A percentile compares a stretch with the other conserved stretches of the same genome.
Conservation (phyloP, 2,888 invertebrate species). For the Tortricodes alternella region DNA sequence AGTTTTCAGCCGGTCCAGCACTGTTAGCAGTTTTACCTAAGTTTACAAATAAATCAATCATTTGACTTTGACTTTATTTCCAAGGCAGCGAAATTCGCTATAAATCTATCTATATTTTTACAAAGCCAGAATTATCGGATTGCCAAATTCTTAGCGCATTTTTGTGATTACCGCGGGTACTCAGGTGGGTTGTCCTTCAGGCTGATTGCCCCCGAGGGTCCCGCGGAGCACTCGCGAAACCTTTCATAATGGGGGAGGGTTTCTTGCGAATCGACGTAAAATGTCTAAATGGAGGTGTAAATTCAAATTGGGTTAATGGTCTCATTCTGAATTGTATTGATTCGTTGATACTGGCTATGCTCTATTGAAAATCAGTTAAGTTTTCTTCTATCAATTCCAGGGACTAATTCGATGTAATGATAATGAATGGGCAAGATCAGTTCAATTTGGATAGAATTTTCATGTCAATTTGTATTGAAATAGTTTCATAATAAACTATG, state of each 20-base stretch:
- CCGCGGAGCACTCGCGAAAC: constrained; percentile 34
- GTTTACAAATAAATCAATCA: too few relatives aligned
- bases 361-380: constrained; percentile 5
- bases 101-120: constrained; percentile 18
- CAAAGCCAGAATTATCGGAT: constrained; percentile 25
- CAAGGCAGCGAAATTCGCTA: constrained; percentile 18
- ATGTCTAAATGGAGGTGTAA: constrained; percentile 40
- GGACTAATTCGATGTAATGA: not conserved
- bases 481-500: too few relatives aligned
- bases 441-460: too few relatives aligned
- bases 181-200: constrained; percentile 33
- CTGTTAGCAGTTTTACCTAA: too few relatives aligned
- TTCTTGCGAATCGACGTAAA: constrained; percentile 35
- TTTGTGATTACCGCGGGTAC: constrained; percentile 31
- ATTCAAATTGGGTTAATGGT: constrained; percentile 43
- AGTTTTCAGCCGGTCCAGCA: too few relatives aligned
- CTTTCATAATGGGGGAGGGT: constrained; percentile 35
- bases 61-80: constrained; percentile 17
- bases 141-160: constrained; percentile 30
- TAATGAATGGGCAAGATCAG: too few relatives aligned
- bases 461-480: too few relatives aligned
- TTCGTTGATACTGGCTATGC: constrained; percentile 16
- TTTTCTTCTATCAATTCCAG: not conserved
- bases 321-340: constrained; percentile 38
- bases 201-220: constrained; percentile 35